Evolutionary conservation across 1,140 invertebrate species (phyloP), one percentile per base, ranked within the genome.

Genomic region (Trichonephila inaurata): DNA sequence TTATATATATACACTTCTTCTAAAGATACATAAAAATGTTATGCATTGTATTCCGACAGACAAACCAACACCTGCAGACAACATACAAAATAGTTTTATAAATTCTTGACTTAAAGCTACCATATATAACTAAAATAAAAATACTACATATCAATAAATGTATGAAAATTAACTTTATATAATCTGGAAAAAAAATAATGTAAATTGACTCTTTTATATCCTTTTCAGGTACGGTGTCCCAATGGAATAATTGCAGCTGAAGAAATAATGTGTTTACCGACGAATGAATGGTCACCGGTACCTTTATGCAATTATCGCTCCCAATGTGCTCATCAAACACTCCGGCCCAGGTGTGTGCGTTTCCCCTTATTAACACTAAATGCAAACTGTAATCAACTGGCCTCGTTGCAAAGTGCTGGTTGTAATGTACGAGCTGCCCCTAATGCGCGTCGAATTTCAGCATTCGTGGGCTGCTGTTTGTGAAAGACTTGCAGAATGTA

Each of bases 381-480:
- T 91, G 90, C 60, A 91, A 91, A 19, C 24, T n/a, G n/a, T n/a
- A 0, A n/a, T 91, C 90, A 2, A 60, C 19, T 21, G 16, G 1
- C 10, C 16, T 0, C 61, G 21, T 24, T 91, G 90, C 81, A 91
- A 51, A 64, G 90, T 91, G n/a, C n/a, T n/a, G 90, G 90, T 14
- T 91, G 90, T 40, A n/a, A 14, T 5, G 19, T 91, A 2, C 60
- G 64, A 3, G 51, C 51, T 10, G 81, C 72, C n/a, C 7, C n/a
- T 10, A n/a, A n/a, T n/a, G 28, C 14, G 21, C 18, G 4, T n/a
- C 24, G 0, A n/a, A 58, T 2, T 21, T 19, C 44, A 60, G 2
- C 8, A 58, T n/a, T n/a, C 44, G 2, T 24, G 40, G 83, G 21
- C 14, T 91, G 19, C 40, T 91, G n/a, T 82, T 64, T 19, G n/a